Conservation (phyloP, 2,113 vertebrate species). For the Ptilorrhoa leucosticta region DNA sequence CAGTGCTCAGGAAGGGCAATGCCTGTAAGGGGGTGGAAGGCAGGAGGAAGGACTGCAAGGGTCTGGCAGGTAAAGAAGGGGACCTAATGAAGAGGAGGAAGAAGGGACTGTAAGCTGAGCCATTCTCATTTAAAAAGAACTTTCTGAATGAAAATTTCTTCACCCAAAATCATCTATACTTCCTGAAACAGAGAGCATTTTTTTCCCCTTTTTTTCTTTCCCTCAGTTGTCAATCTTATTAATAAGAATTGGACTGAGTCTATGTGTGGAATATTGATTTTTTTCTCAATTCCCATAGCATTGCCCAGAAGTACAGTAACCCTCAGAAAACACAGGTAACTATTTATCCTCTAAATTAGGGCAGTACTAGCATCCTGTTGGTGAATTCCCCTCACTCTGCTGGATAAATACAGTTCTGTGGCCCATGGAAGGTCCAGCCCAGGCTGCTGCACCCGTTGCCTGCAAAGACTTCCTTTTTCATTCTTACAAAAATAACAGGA, state of each 20-base stretch:
- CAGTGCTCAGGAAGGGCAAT: not conserved
- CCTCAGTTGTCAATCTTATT: not conserved
- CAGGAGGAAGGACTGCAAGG: not conserved
- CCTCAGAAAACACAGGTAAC: not conserved
- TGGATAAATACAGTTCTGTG: too few species aligned
- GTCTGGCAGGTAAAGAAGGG: not conserved
- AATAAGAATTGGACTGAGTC: not conserved
- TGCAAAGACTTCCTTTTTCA: not conserved
- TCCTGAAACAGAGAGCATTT: not conserved
- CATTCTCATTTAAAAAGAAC: not conserved
- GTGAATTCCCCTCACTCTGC: not conserved
- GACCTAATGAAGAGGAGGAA: not conserved
- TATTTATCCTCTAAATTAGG: not conserved
- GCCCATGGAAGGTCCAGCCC: not conserved
- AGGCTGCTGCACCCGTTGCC: fast-evolving
- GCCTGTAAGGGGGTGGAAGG: not conserved
- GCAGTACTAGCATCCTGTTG: not conserved
- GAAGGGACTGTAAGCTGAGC: not conserved
- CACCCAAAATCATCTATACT: not conserved
- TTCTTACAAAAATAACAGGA: not conserved
- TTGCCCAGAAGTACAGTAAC: not conserved
- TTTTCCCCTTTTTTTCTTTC: not conserved
- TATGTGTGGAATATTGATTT: not conserved
- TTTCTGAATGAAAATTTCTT: not conserved
- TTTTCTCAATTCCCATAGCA: not conserved